These are phyloP conservation scores for human (Homo sapiens) DNA, from an alignment of 2,113 vertebrate species.

Conservation along the genomic window GRCh38 chr9:121743501-121744000, in stretches of 20 bases:
- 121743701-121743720: constrained; percentile 58
- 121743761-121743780: constrained; percentile 50
- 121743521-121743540: constrained; percentile 79
- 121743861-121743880: not conserved
- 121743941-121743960: not conserved
- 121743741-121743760: not conserved
- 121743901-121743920: not conserved
- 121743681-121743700: not conserved
- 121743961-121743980: not conserved
- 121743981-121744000: not conserved
- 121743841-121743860: not conserved
- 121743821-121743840: not conserved
- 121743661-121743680: not conserved
- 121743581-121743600: constrained; percentile 74
- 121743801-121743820: not conserved
- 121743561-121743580: constrained; percentile 76
- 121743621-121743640: constrained; percentile 31
- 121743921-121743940: not conserved
- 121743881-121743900: not conserved
- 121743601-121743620: constrained; percentile 77
- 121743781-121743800: not conserved
- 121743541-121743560: constrained; percentile 86
- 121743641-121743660: constrained; percentile 54
- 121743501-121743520: constrained; percentile 84
- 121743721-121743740: not conserved